Conservation (phyloP, 2,888 invertebrate species). For the Drosophila vallismaia region DNA sequence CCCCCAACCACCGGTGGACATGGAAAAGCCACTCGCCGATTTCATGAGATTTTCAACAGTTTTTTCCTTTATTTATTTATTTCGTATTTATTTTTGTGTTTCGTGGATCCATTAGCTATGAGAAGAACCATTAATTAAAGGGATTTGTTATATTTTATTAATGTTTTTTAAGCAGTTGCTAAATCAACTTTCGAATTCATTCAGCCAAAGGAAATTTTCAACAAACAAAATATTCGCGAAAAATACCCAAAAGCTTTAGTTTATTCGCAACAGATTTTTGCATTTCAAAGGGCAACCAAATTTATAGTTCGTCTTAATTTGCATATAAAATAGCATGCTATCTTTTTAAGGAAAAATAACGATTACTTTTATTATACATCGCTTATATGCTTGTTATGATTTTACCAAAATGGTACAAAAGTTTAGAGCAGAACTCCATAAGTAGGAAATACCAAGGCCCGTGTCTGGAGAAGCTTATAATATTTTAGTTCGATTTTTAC, state of each 20-base stretch:
- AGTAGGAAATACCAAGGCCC: background rate
- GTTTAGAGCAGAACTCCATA: background rate
- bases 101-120: slow-evolving; percentile 9
- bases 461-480: background rate
- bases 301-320: background rate
- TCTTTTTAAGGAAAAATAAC: background rate
- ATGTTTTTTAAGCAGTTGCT: too few species aligned
- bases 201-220: background rate
- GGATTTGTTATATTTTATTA: background rate
- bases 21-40: slow-evolving; percentile 66
- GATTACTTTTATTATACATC: background rate
- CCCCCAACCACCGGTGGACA: slow-evolving; percentile 18
- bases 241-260: background rate
- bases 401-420: background rate
- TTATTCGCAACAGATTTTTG: background rate
- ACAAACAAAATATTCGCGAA: background rate
- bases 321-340: background rate
- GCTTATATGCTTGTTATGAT: background rate
- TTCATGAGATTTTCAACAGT: slow-evolving; percentile 64
- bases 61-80: slow-evolving; percentile 38
- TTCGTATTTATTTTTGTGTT: background rate
- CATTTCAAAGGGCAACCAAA: background rate
- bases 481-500: background rate
- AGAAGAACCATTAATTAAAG: background rate
- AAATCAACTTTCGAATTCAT: too few species aligned